Conservation (phyloP, 2,113 vertebrate species). For the Dicentrarchus labrax region DNA sequence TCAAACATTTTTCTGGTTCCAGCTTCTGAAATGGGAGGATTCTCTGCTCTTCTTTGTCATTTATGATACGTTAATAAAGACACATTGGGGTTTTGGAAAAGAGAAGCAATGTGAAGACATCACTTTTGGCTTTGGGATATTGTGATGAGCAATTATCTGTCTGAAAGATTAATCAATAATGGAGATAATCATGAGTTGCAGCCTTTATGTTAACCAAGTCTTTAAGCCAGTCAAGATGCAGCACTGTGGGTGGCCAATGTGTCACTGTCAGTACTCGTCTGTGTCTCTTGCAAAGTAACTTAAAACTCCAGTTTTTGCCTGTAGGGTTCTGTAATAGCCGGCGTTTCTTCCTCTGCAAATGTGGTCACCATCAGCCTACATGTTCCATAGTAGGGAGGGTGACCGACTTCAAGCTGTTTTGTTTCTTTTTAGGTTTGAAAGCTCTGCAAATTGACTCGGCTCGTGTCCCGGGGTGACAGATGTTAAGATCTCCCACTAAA, state of each 20-base stretch:
- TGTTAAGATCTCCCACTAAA: constrained; percentile 12
- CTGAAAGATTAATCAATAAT: too few relatives aligned
- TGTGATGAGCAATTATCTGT: too few relatives aligned
- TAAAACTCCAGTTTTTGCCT: neutral
- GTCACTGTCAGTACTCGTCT: neutral
- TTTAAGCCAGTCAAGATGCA: neutral
- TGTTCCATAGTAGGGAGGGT: neutral
- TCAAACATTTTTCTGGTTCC: too few relatives aligned
- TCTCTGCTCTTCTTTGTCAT: too few relatives aligned
- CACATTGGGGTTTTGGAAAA: too few relatives aligned
- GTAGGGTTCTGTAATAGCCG: neutral
- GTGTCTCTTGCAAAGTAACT: neutral
- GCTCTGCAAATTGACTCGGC: neutral
- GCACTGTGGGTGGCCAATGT: too few relatives aligned
- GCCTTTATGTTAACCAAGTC: too few relatives aligned
- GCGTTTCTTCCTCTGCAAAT: neutral
- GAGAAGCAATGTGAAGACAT: too few relatives aligned
- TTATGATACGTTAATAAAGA: too few relatives aligned
- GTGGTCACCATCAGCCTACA: neutral
- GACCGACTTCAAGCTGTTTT: neutral
- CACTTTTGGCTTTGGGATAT: too few relatives aligned
- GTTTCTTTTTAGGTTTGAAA: neutral
- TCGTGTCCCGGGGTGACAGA: constrained; percentile 1
- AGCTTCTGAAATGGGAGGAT: too few relatives aligned
- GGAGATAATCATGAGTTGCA: too few relatives aligned